Conservation (phyloP, 2,888 invertebrate species). For the Zaprionus bogoriensis region DNA sequence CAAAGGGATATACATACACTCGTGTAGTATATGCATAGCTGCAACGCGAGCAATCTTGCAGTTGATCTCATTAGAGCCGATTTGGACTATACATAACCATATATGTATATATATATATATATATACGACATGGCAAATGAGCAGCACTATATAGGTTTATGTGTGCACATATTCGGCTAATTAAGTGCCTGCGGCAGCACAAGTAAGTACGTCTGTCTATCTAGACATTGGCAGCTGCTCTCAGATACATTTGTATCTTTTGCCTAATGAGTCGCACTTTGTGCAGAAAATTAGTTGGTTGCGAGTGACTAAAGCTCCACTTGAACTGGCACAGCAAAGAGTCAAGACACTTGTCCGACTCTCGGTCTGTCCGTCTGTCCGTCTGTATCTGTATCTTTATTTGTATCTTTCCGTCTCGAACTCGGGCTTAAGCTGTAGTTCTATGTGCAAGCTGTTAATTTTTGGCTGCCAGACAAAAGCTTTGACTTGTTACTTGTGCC, state of each 20-base stretch:
- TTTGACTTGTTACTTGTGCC: background rate
- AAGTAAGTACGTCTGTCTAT: background rate
- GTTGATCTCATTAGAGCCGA: background rate
- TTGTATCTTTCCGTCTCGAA: background rate
- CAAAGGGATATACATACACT: too few species aligned
- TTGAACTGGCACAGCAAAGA: slow-evolving; percentile 40
- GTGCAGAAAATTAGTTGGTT: slow-evolving; percentile 35
- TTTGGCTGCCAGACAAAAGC: too few species aligned
- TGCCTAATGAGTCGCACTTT: slow-evolving; percentile 32
- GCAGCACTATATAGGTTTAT: too few species aligned
- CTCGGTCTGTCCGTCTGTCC: slow-evolving; percentile 8
- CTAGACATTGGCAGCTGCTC: background rate
- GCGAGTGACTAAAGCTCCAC: slow-evolving; percentile 32
- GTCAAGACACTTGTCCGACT: slow-evolving; percentile 36
- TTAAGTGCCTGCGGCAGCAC: background rate
- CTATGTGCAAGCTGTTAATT: background rate
- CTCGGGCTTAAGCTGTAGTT: background rate
- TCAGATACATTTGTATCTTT: slow-evolving; percentile 44
- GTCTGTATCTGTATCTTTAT: slow-evolving; percentile 3
- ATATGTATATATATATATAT: background rate
- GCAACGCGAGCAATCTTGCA: background rate
- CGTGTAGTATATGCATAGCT: too few species aligned
- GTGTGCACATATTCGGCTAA: background rate
- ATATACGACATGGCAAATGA: too few species aligned
- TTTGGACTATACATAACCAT: background rate